Conservation (phyloP, 2,888 invertebrate genomes). For the Dioctria linearis region DNA sequence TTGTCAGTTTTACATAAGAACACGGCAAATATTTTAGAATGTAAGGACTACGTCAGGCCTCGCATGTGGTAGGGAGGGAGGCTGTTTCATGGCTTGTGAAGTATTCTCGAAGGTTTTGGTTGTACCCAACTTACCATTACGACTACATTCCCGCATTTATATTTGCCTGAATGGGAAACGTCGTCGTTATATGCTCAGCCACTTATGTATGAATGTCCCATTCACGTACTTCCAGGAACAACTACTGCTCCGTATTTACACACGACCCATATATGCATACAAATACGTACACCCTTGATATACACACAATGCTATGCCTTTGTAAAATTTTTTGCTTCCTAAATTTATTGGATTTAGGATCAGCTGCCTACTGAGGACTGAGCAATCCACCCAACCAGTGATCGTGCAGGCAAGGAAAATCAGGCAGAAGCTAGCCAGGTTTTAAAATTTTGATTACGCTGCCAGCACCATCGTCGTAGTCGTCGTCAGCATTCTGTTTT, state of each 20-base stretch:
- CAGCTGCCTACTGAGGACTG: constrained; percentile 33
- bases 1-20: no score
- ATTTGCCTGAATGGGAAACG: neutral
- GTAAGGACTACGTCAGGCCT: no score
- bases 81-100: no score
- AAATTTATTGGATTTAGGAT: constrained; percentile 20
- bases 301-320: neutral
- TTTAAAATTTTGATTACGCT: no score
- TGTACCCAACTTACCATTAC: constrained; percentile 4
- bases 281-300: no score
- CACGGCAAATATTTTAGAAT: no score
- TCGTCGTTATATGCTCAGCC: neutral
- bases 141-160: constrained; percentile 1
- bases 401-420: neutral
- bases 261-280: neutral
- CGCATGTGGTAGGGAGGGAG: no score
- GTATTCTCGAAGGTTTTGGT: no score
- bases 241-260: neutral
- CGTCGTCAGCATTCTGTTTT: neutral
- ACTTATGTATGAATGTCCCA: neutral
- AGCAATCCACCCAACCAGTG: neutral
- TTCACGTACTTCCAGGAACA: constrained; percentile 32
- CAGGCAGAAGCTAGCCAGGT: no score
- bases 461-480: no score
- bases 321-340: constrained; percentile 8